Evolutionary conservation across 2,113 vertebrate genomes (phyloP).

Genomic region (Artemisiospiza belli): DNA sequence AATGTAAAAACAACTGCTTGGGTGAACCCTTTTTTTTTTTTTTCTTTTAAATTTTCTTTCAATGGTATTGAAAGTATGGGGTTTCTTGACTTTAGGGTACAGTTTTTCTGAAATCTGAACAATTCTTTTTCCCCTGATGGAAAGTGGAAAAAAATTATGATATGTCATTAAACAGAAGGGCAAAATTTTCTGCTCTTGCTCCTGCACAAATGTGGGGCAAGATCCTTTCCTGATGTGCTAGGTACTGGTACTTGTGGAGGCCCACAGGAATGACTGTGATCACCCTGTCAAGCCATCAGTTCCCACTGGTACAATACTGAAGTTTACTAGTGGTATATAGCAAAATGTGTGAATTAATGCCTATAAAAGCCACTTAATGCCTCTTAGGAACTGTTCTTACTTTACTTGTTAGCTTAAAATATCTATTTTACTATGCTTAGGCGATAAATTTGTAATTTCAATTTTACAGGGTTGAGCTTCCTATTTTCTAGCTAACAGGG

Average conservation of each 20-base stretch:
- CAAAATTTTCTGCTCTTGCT: background rate
- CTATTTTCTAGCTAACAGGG: background rate
- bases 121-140: background rate
- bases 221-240: background rate
- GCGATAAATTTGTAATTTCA: background rate
- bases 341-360: background rate
- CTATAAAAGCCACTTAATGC: background rate
- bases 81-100: background rate
- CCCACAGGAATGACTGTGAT: rapidly evolving
- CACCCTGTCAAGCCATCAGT: background rate
- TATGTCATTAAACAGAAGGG: background rate
- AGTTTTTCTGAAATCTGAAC: background rate
- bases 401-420: background rate
- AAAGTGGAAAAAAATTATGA: background rate
- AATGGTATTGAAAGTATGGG: background rate
- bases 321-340: background rate
- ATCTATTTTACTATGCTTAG: background rate
- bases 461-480: background rate
- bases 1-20: background rate
- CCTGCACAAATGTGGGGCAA: background rate
- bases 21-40: background rate
- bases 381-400: background rate
- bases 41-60: background rate
- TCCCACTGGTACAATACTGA: background rate
- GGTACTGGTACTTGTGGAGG: background rate